Evolutionary conservation across 2,888 invertebrate species (phyloP).

Genomic region (Thereva unica): DNA sequence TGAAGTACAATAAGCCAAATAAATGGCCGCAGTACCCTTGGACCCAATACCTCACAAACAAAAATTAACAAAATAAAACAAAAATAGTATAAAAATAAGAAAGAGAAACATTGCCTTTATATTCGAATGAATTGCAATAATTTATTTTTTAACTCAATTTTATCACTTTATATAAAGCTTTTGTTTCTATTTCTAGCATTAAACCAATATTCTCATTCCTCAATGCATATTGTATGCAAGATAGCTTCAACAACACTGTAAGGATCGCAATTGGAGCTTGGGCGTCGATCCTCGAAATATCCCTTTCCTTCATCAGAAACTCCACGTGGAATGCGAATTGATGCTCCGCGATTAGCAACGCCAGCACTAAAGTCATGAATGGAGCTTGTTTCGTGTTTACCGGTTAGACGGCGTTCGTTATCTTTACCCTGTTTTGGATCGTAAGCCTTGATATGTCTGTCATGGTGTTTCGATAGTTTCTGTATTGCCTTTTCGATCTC

Average conservation of each 20-base stretch:
- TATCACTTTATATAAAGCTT: too few species aligned
- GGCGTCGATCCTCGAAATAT: slow-evolving; percentile 94
- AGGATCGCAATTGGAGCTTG: slow-evolving; percentile 91
- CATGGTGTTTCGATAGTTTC: slow-evolving; percentile 88
- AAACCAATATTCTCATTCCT: slow-evolving; percentile 52
- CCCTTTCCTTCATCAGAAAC: slow-evolving; percentile 91
- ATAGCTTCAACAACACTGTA: slow-evolving; percentile 85
- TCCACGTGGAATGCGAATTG: slow-evolving; percentile 90
- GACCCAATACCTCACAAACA: too few species aligned
- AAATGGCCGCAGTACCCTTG: too few species aligned
- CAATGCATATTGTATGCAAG: slow-evolving; percentile 80
- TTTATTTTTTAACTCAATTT: too few species aligned
- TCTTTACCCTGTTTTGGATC: slow-evolving; percentile 96
- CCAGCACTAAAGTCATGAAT: slow-evolving; percentile 93
- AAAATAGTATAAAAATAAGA: too few species aligned
- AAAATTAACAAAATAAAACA: too few species aligned
- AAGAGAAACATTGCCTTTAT: too few species aligned
- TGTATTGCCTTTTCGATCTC: slow-evolving; percentile 96
- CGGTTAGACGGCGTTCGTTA: slow-evolving; percentile 93
- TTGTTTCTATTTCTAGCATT: too few species aligned
- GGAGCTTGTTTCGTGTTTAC: slow-evolving; percentile 93
- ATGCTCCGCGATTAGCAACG: slow-evolving; percentile 92
- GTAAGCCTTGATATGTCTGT: slow-evolving; percentile 93
- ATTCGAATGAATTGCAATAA: too few species aligned
- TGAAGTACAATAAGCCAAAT: too few species aligned